These are phyloP conservation scores for Drosophila rellima DNA, from an alignment of 2,888 invertebrate species.

Conservation along the genomic window DNA sequence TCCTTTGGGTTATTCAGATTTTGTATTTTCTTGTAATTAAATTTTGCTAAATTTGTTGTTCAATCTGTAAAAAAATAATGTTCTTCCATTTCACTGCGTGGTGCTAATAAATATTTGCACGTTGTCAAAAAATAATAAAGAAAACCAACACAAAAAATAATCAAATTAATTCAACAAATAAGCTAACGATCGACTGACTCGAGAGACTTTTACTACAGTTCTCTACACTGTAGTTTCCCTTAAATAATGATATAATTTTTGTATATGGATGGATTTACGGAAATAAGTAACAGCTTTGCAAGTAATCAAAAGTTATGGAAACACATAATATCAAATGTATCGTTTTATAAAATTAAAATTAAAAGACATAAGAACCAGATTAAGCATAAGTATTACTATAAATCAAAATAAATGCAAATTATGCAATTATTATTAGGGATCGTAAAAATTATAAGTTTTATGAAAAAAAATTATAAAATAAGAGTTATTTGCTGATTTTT, in stretches of 20 bases:
- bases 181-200: conserved; percentile 34
- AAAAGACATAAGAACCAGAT: too few relatives aligned
- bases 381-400: neutral
- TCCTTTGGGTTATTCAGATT: neutral
- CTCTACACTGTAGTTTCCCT: conserved; percentile 17
- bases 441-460: too few relatives aligned
- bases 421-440: too few relatives aligned
- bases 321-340: too few relatives aligned
- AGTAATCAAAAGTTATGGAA: neutral
- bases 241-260: conserved; percentile 12
- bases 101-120: conserved; percentile 68
- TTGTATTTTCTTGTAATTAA: neutral
- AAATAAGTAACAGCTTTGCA: neutral
- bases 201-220: neutral
- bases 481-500: too few relatives aligned
- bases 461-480: too few relatives aligned
- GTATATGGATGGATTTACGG: neutral
- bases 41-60: neutral
- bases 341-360: too few relatives aligned
- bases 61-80: conserved; percentile 29
- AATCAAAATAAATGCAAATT: neutral
- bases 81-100: conserved; percentile 44
- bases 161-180: conserved; percentile 40
- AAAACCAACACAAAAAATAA: conserved; percentile 32
- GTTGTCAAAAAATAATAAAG: conserved; percentile 48